These are phyloP conservation scores for Eupithecia dodoneata DNA, from an alignment of 2,888 invertebrate species.

Conservation along the genomic window DNA sequence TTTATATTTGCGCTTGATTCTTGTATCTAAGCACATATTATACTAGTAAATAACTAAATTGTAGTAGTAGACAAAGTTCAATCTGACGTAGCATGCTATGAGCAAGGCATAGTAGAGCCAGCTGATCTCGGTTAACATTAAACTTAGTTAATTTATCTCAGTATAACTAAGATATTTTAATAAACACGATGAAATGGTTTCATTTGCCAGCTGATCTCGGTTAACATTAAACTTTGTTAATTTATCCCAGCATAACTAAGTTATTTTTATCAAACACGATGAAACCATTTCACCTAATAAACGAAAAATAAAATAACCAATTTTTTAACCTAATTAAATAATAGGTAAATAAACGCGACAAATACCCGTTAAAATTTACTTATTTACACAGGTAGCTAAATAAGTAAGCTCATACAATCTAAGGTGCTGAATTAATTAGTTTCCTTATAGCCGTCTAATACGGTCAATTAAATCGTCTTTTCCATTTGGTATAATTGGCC, in stretches of 20 bases:
- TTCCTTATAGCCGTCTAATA: conserved; percentile 45
- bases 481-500: conserved; percentile 39
- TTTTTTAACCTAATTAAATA: too few relatives aligned
- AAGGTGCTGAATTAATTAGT: conserved; percentile 42
- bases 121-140: neutral
- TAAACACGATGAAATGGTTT: too few relatives aligned
- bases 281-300: too few relatives aligned
- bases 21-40: neutral
- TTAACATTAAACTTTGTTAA: too few relatives aligned
- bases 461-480: conserved; percentile 38
- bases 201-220: too few relatives aligned
- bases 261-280: too few relatives aligned
- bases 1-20: neutral
- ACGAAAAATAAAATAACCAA: too few relatives aligned
- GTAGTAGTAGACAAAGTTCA: conserved; percentile 25
- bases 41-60: conserved; percentile 14
- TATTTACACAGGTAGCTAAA: neutral
- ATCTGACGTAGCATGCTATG: neutral
- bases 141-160: too few relatives aligned
- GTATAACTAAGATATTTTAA: too few relatives aligned
- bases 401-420: conserved; percentile 4
- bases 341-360: too few relatives aligned
- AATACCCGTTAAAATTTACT: too few relatives aligned
- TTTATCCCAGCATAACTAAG: too few relatives aligned
- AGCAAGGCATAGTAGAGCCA: neutral